A percentile compares a stretch with the other conserved stretches of the same genome.
phyloP scores from a whole-genome alignment of 2,113 vertebrate genomes.

The Eleginops maclovinus region DNA sequence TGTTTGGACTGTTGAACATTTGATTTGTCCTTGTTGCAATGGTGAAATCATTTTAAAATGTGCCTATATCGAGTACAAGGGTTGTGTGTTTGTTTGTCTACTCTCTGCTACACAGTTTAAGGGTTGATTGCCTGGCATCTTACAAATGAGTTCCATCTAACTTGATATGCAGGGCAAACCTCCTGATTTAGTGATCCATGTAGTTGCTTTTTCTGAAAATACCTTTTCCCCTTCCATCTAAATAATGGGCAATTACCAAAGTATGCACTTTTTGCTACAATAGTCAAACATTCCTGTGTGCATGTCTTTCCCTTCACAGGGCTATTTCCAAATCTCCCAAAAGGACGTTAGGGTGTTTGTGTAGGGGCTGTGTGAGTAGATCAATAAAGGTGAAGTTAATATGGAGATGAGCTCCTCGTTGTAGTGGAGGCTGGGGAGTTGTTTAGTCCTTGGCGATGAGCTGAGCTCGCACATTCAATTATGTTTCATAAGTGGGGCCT shows the following conservation, averaged over 20 bases:
- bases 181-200: constrained; percentile 19
- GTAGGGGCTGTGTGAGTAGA: constrained; percentile 31
- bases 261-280: not conserved
- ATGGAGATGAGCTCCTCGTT: constrained; percentile 72
- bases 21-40: not conserved
- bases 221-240: constrained; percentile 1
- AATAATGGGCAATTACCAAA: not conserved
- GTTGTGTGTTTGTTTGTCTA: constrained; percentile 24
- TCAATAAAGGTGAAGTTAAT: constrained; percentile 70
- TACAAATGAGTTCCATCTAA: constrained; percentile 22
- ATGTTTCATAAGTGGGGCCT: constrained; percentile 61
- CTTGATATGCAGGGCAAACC: constrained; percentile 13
- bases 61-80: constrained; percentile 8
- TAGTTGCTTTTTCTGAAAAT: constrained; percentile 8
- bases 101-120: constrained; percentile 13
- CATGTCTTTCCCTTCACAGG: not conserved
- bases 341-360: constrained; percentile 20
- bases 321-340: constrained; percentile 9
- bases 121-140: constrained; percentile 1
- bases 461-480: constrained; percentile 74
- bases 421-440: constrained; percentile 65
- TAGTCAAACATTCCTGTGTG: not conserved
- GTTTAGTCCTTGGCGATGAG: constrained; percentile 70
- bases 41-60: constrained; percentile 6
- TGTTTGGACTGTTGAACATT: not conserved